Evolutionary conservation across 2,888 invertebrate species (phyloP).

Genomic region (Volucella inanis): DNA sequence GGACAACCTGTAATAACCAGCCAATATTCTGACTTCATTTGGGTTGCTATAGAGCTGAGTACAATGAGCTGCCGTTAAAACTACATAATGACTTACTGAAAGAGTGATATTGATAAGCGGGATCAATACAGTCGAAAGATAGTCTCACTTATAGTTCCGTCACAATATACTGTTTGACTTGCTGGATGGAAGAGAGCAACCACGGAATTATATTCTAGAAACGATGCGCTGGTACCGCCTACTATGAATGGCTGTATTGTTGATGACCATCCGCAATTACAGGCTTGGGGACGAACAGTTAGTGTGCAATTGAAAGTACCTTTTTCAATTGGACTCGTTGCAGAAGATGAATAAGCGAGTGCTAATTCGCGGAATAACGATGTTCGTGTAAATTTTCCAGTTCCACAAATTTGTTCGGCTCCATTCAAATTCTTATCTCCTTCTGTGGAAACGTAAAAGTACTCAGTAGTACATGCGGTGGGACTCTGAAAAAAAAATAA

Average conservation of each 20-base stretch:
- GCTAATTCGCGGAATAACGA: conserved; percentile 77
- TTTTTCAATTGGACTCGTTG: not conserved
- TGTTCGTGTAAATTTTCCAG: conserved; percentile 76
- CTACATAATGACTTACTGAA: too few species aligned
- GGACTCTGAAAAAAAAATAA: not conserved
- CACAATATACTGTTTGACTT: too few species aligned
- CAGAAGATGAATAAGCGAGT: conserved; percentile 78
- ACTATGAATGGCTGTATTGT: conserved; percentile 84
- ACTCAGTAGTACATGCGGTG: conserved; percentile 78
- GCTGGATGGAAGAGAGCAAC: too few species aligned
- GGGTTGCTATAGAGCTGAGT: too few species aligned
- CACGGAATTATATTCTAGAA: too few species aligned
- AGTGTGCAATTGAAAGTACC: conserved; percentile 79
- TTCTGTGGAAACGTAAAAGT: conserved; percentile 79
- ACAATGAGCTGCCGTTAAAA: too few species aligned
- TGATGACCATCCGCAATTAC: conserved; percentile 81
- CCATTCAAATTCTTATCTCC: conserved; percentile 77
- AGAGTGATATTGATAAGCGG: too few species aligned
- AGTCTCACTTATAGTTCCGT: too few species aligned
- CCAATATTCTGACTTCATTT: too few species aligned
- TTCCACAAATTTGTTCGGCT: conserved; percentile 80
- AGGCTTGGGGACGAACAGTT: conserved; percentile 75
- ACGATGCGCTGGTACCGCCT: conserved; percentile 80
- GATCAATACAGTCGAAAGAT: too few species aligned
- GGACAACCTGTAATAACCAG: too few species aligned